Evolutionary conservation across 2,113 vertebrate species (phyloP), one percentile per base, ranked within the genome.

Genomic region (Cichladusa arquata): DNA sequence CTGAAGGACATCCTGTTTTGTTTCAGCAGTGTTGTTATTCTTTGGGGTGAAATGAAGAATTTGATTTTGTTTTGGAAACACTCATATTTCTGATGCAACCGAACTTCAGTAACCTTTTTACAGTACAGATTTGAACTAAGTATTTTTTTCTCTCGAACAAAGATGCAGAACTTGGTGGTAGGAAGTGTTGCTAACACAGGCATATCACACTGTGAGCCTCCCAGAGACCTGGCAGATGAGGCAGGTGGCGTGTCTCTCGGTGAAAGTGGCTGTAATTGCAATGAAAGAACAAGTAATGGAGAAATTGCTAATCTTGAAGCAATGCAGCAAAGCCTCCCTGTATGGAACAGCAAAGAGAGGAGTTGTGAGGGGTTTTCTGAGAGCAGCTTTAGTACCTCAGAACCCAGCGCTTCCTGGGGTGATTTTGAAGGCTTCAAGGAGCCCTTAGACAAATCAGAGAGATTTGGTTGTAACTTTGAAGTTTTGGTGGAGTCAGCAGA

Each of bases 361-460:
- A 38, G 19, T 36, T 48, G 33, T 24, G 94, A 71, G 45, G 73
- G 8, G 10, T 19, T 44, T 62, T 57, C 47, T 9, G 48, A 83
- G 16, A 33, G 36, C 26, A 19, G 19, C 16, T 67, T 18, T 1
- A 69, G 61, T 48, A 20, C 54, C 8, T 88, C 73, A 25, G 97
- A 97, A 51, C 81, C 72, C 82, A 48, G 71, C 9, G 6, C 81
- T 14, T 92, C 92, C 38, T 98, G 97, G 97, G 97, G 98, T 28
- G 96, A 97, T 38, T 98, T 98, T 58, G 93, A 98, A 91, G 91
- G 95, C 54, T 98, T 98, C 61, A n/a, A 5, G 24, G 98, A 95
- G 29, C n/a, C 96, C 31, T 45, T 85, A 28, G 92, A 74, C 33
- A 40, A 72, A 56, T 25, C 62, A 1, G 92, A 94, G 42, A 77